Base-by-base conservation (phyloP, 2,113 vertebrate genomes). In the Turdus rufiventris region DNA sequence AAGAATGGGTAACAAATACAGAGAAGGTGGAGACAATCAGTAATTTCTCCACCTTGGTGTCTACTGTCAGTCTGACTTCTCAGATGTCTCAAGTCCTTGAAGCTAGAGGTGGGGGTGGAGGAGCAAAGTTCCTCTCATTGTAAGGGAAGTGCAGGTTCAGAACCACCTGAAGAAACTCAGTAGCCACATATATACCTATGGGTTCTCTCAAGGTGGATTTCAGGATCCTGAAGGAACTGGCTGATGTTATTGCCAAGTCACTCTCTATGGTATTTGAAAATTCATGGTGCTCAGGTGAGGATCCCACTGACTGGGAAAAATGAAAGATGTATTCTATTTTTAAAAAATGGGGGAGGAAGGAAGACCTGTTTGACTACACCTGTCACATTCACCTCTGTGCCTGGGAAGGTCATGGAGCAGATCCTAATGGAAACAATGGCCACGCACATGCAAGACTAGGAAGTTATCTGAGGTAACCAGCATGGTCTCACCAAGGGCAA, bases 101-200 rank as follows among this genome's bases (percentile, higher is more conserved):
- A 53, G 34, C 3, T 56, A 12, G 11, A 54, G n/a, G 7, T 29
- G 4, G 10, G 5, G 2, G 4, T 26, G 3, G 7, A 12, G 19
- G 6, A 53, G 14, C 1, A 45, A 53, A 38, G 5, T 40, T 8
- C 18, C 7, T 54, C 18, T 68, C 28, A 40, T 8, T 45, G 10
- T 38, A 45, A 28, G 4, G 7, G n/a, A 53, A 29, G 18, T 13
- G 9, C 14, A 33, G 9, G 5, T 38, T n/a, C 47, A 53, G 9
- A 9, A n/a, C 14, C 18, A 19, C 12, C 12, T 28, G 47, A n/a
- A 53, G 18, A 43, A 68, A 61, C 28, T 19, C 38, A 16, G 14
- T 19, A 40, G 19, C 19, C 24, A 42, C 24, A 18, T 4, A 53
- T 18, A 16, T 33, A 26, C 21, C 5, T 38, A 10, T 28, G 18